Base-by-base conservation (phyloP, 2,113 vertebrate species). In the Mola mola region DNA sequence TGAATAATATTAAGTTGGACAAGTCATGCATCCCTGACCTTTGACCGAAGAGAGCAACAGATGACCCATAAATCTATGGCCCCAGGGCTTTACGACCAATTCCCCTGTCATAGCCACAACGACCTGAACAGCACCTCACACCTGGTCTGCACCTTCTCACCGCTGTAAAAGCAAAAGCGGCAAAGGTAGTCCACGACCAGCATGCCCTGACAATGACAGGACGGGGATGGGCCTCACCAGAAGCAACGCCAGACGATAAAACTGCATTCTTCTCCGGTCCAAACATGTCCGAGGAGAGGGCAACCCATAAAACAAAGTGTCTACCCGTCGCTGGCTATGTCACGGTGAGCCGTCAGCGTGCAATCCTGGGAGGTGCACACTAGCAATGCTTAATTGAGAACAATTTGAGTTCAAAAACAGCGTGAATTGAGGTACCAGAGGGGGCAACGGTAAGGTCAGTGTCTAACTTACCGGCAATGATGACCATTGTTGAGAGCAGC, bases 51-150 rank as follows among this genome's bases (percentile, higher is more conserved):
- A 69, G 72, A 88, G 75, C 62, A 75, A 75, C 80, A 90, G 61
- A 78, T 89, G 86, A 81, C 67, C 81, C 82, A 75, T 89, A 92
- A 92, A 91, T 89, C 85, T 74, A 66, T 65, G 37, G 51, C 88
- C 82, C 62, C 12, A 4, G 75, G 68, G 74, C 70, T 91, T 90
- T 88, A 88, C 41, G 20, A 53, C 87, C 68, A 76, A 61, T 75
- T 79, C 72, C 70, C 72, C 72, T 72, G 75, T 90, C 77, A 85
- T 71, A 86, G 81, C 68, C 82, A 75, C 88, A 89, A 82, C 31
- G 86, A 91, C 82, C 88, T 85, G 79, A 92, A 86, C 88, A 84
- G 81, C 84, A 89, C 78, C 90, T 92, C 89, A 93, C 92, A 93
- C 93, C 93, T 93, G 92, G 91, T 88, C 82, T 78, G 79, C 82